These are phyloP conservation scores for Margaritifera margaritifera DNA, from an alignment of 2,888 invertebrate species.

Conservation along the genomic window DNA sequence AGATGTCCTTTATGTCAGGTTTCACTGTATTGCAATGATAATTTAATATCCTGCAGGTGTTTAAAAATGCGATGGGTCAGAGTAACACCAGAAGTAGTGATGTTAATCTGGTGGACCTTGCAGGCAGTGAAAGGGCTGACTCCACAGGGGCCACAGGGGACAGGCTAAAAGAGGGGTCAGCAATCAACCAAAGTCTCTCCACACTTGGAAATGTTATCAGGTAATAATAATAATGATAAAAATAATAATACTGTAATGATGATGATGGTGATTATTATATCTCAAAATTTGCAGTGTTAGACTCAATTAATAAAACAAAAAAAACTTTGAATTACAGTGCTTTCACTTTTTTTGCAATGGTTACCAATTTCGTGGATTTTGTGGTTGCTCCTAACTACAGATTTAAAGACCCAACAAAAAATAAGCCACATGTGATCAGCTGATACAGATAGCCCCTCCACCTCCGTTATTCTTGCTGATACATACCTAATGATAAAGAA, in stretches of 20 bases:
- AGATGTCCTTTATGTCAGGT: too few relatives aligned
- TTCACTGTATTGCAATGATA: too few relatives aligned
- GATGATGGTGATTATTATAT: neutral
- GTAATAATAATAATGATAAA: slow-evolving; percentile 33
- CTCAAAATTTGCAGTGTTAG: neutral
- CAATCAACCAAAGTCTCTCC: slow-evolving; percentile 62
- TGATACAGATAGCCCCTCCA: too few relatives aligned
- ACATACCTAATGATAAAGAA: too few relatives aligned
- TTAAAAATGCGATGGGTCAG: slow-evolving; percentile 46
- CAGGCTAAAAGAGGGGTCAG: slow-evolving; percentile 62
- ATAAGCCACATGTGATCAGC: too few relatives aligned
- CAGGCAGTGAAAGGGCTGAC: slow-evolving; percentile 61
- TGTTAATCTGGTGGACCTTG: slow-evolving; percentile 62
- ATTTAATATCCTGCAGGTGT: slow-evolving; percentile 38
- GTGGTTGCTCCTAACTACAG: too few relatives aligned
- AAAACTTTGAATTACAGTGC: too few relatives aligned
- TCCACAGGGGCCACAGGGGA: slow-evolving; percentile 64
- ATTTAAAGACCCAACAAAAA: too few relatives aligned
- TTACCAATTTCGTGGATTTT: too few relatives aligned
- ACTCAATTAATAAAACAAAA: neutral
- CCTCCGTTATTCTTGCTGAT: too few relatives aligned
- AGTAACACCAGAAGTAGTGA: slow-evolving; percentile 63
- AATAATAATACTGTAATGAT: too few relatives aligned
- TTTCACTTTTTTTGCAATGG: too few relatives aligned
- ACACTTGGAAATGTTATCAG: slow-evolving; percentile 64